phyloP scores from a whole-genome alignment of 2,888 invertebrate genomes.

The Scaptomyza flava region DNA sequence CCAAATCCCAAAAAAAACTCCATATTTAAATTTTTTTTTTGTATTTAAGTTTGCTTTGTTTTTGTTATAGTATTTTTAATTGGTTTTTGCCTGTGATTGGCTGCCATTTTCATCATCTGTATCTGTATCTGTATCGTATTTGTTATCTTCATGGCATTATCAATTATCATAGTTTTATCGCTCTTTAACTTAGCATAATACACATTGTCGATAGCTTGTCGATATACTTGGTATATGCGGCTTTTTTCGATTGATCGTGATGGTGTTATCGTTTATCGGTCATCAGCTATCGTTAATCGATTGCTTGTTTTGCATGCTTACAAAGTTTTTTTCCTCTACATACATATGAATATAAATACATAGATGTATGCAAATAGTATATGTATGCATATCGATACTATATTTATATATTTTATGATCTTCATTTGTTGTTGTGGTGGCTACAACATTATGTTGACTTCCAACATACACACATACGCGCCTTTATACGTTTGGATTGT shows the following conservation, averaged over 20 bases:
- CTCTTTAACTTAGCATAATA: conserved; percentile 30
- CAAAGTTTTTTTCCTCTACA: conserved; percentile 19
- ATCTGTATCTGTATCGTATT: conserved; percentile 31
- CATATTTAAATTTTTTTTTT: conserved; percentile 24
- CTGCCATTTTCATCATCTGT: conserved; percentile 41
- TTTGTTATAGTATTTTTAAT: conserved; percentile 54
- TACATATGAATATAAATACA: conserved; percentile 12
- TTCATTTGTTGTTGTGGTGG: conserved; percentile 15
- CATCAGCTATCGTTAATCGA: conserved; percentile 12
- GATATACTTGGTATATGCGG: conserved; percentile 44
- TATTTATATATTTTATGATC: conserved; percentile 22
- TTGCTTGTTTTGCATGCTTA: conserved; percentile 19
- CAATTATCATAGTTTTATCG: conserved; percentile 13
- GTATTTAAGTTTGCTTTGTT: conserved; percentile 42
- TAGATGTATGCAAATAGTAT: neutral
- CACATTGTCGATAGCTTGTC: conserved; percentile 27
- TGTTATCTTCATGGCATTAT: conserved; percentile 19
- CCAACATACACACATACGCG: conserved; percentile 38
- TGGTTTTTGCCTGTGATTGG: conserved; percentile 40
- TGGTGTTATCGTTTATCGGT: conserved; percentile 10
- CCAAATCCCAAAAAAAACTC: conserved; percentile 26
- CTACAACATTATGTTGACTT: conserved; percentile 71
- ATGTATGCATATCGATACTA: neutral
- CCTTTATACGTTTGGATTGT: conserved; percentile 28
- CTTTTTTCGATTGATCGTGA: conserved; percentile 13